Evolutionary conservation across 2,797 vertebrate genomes (phyloP).

Genomic region (Oophaga sylvatica): DNA sequence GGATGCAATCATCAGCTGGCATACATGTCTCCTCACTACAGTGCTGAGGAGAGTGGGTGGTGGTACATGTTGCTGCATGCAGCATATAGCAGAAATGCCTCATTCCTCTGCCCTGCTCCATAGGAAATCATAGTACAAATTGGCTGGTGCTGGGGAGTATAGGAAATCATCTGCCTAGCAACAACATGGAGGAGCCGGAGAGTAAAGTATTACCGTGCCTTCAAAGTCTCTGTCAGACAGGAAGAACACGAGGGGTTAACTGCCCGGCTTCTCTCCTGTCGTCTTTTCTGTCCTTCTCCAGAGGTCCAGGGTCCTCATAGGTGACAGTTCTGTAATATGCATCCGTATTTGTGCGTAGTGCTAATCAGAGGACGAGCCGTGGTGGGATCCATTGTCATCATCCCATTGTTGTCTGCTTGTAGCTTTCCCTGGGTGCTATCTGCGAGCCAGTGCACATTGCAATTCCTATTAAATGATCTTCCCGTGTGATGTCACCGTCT

Average conservation of each 20-base stretch:
- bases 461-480: not conserved
- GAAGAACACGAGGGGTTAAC: not conserved
- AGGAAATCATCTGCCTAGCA: constrained; percentile 55
- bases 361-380: not conserved
- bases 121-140: not conserved
- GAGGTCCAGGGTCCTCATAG: too few relatives aligned
- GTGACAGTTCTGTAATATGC: too few relatives aligned
- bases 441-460: not conserved
- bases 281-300: too few relatives aligned
- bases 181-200: constrained; percentile 35
- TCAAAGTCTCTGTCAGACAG: not conserved
- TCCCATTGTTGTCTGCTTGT: not conserved
- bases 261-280: not conserved
- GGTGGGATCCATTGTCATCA: not conserved
- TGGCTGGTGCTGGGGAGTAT: not conserved
- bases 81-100: not conserved
- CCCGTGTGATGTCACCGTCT: not conserved
- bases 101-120: not conserved
- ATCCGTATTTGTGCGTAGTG: too few relatives aligned
- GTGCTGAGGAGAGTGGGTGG: not conserved
- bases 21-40: not conserved
- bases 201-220: constrained; percentile 7
- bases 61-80: not conserved
- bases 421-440: not conserved
- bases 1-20: not conserved